Conservation (phyloP, 2,113 vertebrate species). For the Chauna torquata region DNA sequence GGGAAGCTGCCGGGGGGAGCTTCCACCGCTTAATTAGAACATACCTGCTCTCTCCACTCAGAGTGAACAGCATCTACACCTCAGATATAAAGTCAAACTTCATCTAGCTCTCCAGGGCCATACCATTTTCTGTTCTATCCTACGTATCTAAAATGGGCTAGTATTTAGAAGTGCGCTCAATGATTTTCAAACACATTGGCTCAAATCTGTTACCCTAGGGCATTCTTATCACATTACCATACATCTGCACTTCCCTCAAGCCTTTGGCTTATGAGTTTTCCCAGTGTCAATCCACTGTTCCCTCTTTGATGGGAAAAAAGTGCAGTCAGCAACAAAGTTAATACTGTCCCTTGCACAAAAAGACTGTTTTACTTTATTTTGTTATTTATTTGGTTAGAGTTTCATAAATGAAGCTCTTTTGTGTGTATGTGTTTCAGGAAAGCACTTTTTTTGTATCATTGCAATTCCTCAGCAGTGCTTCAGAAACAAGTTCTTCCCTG, state of each 20-base stretch:
- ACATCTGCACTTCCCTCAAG: constrained; percentile 52
- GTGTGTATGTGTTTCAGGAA: constrained; percentile 16
- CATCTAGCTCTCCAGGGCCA: neutral
- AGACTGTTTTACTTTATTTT: constrained; percentile 5
- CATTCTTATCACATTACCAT: constrained; percentile 41
- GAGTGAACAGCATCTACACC: neutral
- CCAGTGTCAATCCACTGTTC: neutral
- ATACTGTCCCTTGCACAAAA: neutral
- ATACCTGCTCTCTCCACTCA: neutral
- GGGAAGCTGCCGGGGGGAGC: neutral
- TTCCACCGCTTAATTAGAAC: constrained; percentile 5
- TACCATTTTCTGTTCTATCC: neutral
- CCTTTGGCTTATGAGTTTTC: constrained; percentile 25
- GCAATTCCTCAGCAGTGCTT: constrained; percentile 59
- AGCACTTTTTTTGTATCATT: constrained; percentile 46
- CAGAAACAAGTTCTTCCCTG: constrained; percentile 51
- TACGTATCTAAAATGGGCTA: neutral
- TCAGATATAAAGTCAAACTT: constrained; percentile 24
- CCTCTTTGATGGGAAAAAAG: constrained; percentile 1
- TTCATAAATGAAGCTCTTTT: constrained; percentile 46
- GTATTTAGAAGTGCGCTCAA: neutral
- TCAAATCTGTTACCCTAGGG: constrained; percentile 8
- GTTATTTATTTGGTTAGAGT: constrained; percentile 38
- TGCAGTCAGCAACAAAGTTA: constrained; percentile 36
- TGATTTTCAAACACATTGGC: constrained; percentile 12